These are phyloP conservation scores for Falco peregrinus DNA, from an alignment of 2,797 vertebrate species.

Conservation along the genomic window DNA sequence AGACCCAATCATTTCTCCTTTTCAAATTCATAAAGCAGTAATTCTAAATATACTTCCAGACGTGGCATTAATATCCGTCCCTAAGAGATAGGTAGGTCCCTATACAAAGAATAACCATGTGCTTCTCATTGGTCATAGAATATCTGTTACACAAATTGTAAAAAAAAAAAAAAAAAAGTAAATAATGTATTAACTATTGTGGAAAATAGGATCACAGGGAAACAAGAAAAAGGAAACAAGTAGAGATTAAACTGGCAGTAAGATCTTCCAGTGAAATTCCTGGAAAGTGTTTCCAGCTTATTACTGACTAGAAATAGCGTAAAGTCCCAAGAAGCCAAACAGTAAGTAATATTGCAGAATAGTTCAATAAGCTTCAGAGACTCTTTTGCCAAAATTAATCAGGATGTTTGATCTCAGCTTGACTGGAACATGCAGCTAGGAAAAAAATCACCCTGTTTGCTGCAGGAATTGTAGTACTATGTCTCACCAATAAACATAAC, in stretches of 20 bases:
- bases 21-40: conserved; percentile 4
- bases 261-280: conserved; percentile 12
- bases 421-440: not conserved
- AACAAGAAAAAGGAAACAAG: not conserved
- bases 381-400: conserved; percentile 4
- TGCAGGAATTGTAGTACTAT: not conserved
- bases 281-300: conserved; percentile 4
- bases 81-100: not conserved
- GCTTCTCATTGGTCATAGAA: not conserved
- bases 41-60: not conserved
- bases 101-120: not conserved
- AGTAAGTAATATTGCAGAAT: not conserved
- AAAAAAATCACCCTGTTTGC: not conserved
- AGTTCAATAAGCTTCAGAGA: not conserved
- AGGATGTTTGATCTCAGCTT: not conserved
- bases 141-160: not conserved
- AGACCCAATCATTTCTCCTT: not conserved
- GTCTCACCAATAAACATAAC: not conserved
- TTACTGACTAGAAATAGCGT: not conserved
- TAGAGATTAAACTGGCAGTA: not conserved
- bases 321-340: not conserved
- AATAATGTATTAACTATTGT: not conserved
- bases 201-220: not conserved
- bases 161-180: not conserved
- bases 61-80: not conserved